phyloP scores from a whole-genome alignment of 2,113 vertebrate species.

The Callithrix jacchus region DNA sequence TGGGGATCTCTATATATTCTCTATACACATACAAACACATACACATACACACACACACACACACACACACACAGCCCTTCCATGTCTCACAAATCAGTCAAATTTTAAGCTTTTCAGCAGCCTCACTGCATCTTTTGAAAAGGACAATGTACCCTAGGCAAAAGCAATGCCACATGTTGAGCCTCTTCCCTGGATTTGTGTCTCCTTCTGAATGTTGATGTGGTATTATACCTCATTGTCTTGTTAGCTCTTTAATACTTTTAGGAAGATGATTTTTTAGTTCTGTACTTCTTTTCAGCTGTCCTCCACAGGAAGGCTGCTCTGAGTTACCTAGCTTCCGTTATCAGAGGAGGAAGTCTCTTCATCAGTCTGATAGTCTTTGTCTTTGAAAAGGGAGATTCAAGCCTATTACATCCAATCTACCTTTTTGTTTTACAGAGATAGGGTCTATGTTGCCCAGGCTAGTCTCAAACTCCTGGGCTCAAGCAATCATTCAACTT shows the following conservation, averaged over 20 bases:
- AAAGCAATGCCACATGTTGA: not conserved
- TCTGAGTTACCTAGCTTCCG: not conserved
- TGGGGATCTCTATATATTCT: no score
- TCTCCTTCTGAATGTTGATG: not conserved
- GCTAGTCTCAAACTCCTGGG: no score
- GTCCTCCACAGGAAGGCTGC: not conserved
- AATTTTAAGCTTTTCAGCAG: not conserved
- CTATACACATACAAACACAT: no score
- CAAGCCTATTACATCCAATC: no score
- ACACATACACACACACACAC: no score
- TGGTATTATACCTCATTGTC: not conserved
- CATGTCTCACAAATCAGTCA: not conserved
- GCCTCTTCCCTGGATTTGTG: not conserved
- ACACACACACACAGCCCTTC: not conserved
- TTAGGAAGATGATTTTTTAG: not conserved
- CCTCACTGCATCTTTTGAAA: not conserved
- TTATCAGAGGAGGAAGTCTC: not conserved
- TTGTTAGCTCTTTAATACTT: not conserved
- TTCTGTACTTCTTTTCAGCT: not conserved
- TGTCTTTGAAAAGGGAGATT: slow-evolving; percentile 23
- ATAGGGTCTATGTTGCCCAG: no score
- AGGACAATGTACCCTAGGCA: not conserved
- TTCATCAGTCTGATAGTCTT: not conserved
- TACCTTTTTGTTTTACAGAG: no score
- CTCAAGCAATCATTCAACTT: no score